Evolutionary conservation across 2,113 vertebrate species (phyloP).

Genomic region (Benitochromis conjunctus): DNA sequence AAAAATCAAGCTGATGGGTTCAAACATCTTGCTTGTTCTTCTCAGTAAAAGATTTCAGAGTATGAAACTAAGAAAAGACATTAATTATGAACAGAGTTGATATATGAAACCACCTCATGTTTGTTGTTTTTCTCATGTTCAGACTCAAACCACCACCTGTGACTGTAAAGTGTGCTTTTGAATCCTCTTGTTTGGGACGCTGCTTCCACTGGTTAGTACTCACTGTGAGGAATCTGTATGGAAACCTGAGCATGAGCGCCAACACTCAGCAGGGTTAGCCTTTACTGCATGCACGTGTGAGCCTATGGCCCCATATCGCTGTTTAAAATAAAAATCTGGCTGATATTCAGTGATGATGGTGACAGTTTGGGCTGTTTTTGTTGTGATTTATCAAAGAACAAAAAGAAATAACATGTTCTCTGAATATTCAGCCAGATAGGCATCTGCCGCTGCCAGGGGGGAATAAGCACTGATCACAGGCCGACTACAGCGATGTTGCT

Average conservation of each 20-base stretch:
- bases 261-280: neutral
- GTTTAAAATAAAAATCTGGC: neutral
- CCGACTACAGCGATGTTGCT: neutral
- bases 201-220: neutral
- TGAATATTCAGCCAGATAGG: neutral
- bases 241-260: neutral
- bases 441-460: neutral
- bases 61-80: neutral
- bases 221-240: neutral
- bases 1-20: neutral
- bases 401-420: neutral
- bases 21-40: neutral
- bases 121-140: neutral
- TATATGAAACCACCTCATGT: neutral
- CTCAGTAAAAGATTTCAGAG: neutral
- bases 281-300: neutral
- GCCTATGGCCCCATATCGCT: neutral
- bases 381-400: neutral
- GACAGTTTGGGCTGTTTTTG: neutral
- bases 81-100: neutral
- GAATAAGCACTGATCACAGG: too few relatives aligned
- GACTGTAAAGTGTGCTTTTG: neutral
- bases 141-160: neutral
- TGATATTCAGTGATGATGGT: neutral
- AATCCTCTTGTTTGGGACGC: neutral